Conservation (phyloP, 2,888 invertebrate genomes). For the Chelonus formosanus region DNA sequence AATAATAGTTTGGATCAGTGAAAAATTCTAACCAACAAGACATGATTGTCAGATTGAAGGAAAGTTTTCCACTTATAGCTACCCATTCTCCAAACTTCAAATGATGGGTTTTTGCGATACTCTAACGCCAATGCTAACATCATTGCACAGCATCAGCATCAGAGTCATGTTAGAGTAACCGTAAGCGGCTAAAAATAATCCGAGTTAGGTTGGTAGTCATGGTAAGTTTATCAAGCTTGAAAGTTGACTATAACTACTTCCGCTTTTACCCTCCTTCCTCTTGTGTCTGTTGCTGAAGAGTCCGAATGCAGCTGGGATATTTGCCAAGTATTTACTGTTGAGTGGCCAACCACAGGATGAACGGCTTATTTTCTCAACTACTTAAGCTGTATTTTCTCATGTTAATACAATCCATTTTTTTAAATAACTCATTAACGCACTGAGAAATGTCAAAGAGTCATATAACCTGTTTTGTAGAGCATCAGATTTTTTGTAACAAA, state of each 20-base stretch:
- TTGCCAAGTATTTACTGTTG: slow-evolving; percentile 20
- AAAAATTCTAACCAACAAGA: no score
- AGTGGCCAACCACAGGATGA: slow-evolving; percentile 6
- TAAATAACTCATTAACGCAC: no score
- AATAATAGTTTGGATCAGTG: no score
- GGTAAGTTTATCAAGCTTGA: slow-evolving; percentile 43
- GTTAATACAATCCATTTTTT: no score
- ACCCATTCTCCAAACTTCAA: not conserved
- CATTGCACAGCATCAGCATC: not conserved
- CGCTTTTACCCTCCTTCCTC: no score
- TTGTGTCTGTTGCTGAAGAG: no score
- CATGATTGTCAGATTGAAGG: no score
- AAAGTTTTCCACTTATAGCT: not conserved
- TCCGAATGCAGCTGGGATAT: slow-evolving; percentile 34
- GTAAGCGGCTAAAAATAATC: slow-evolving; percentile 42
- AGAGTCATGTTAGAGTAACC: slow-evolving; percentile 12
- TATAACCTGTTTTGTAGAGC: no score
- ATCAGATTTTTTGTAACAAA: no score
- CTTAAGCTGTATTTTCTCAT: no score
- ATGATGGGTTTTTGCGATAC: not conserved
- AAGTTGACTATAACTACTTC: slow-evolving; percentile 35
- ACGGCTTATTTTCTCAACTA: no score
- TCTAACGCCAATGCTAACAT: not conserved
- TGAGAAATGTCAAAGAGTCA: no score
- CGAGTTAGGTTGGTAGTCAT: slow-evolving; percentile 22